These are phyloP conservation scores for Rhopalosiphum nymphaeae DNA, from an alignment of 2,888 invertebrate species.

Conservation along the genomic window DNA sequence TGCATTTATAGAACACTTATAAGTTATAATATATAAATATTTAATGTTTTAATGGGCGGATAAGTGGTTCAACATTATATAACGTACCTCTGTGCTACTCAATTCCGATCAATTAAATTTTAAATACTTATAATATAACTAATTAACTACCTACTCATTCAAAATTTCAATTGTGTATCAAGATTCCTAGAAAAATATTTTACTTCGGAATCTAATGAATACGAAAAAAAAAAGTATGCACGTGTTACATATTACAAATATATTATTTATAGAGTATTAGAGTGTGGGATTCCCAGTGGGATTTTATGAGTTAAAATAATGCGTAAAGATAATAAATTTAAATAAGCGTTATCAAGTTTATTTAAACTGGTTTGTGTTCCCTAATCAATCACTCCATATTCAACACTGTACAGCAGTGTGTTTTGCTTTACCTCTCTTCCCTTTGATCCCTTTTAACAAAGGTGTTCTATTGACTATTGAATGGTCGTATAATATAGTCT, in stretches of 20 bases:
- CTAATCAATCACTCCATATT: neutral
- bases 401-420: neutral
- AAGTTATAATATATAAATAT: neutral
- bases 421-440: rapidly evolving
- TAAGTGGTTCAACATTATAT: neutral
- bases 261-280: neutral
- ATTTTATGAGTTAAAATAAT: neutral
- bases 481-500: neutral
- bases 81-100: neutral
- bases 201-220: neutral
- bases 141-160: neutral
- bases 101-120: neutral
- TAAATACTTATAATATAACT: neutral
- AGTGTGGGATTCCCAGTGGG: neutral
- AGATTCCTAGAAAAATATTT: neutral
- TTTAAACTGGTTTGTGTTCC: no score
- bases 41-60: neutral
- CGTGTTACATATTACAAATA: neutral
- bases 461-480: neutral
- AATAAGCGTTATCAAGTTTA: no score
- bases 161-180: neutral
- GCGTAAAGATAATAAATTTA: neutral
- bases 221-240: neutral
- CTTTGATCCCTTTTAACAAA: neutral
- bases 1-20: neutral